A percentile compares a stretch with the other conserved stretches of the same genome.
phyloP scores from a whole-genome alignment of 2,888 invertebrate species.

The Caenorhabditis afra region DNA sequence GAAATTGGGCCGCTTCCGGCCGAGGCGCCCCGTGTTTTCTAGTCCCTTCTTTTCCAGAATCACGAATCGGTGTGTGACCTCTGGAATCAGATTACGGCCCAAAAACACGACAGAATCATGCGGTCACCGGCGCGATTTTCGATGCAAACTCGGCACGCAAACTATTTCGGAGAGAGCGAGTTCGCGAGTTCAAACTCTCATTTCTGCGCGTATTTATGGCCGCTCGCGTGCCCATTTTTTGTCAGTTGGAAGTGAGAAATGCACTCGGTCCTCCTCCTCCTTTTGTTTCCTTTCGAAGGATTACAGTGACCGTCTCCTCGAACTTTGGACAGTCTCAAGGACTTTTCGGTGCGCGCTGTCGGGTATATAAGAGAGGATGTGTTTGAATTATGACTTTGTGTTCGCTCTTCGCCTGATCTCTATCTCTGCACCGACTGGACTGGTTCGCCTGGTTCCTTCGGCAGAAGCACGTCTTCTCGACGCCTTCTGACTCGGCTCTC shows the following conservation, averaged over 20 bases:
- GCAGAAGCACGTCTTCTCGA: constrained; percentile 7
- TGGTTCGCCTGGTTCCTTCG: constrained; percentile 42
- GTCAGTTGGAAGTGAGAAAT: too few relatives aligned
- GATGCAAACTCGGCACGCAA: constrained; percentile 17
- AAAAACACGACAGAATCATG: background rate
- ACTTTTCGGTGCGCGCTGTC: constrained; percentile 29
- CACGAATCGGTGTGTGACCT: too few relatives aligned
- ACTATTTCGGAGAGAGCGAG: constrained; percentile 23
- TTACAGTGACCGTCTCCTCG: constrained; percentile 16
- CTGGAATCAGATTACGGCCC: background rate
- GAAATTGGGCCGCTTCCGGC: too few relatives aligned
- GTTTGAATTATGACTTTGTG: constrained; percentile 13
- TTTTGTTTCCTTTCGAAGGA: constrained; percentile 24
- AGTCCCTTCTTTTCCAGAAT: background rate
- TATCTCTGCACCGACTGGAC: constrained; percentile 25
- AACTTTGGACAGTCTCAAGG: constrained; percentile 47
- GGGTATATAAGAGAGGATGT: constrained; percentile 20
- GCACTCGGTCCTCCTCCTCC: constrained; percentile 12
- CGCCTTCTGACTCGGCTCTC: background rate
- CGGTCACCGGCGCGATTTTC: background rate
- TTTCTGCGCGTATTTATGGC: too few relatives aligned
- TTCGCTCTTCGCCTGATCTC: constrained; percentile 10
- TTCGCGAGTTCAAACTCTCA: constrained; percentile 10
- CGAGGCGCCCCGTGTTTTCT: background rate
- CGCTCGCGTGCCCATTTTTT: too few relatives aligned